These are phyloP conservation scores for Drosophila maculinotata DNA, from an alignment of 2,888 invertebrate genomes.

Conservation along the genomic window DNA sequence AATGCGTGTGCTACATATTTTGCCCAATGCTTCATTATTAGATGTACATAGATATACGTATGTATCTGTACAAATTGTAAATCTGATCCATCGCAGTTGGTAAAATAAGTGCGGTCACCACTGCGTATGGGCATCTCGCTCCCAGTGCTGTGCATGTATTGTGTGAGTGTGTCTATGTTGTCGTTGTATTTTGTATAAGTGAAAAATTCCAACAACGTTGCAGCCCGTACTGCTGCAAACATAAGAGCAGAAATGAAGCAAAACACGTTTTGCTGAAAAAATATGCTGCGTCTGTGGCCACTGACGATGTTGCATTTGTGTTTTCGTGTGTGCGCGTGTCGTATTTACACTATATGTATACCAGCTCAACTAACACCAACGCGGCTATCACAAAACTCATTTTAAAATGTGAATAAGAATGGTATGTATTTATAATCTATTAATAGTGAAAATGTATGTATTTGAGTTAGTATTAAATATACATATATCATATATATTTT, in stretches of 20 bases:
- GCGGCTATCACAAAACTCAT: slow-evolving; percentile 33
- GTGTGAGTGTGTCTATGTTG: slow-evolving; percentile 30
- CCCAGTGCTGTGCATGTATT: slow-evolving; percentile 19
- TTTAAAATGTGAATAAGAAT: slow-evolving; percentile 67
- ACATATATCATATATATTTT: background rate
- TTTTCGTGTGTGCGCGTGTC: slow-evolving; percentile 61
- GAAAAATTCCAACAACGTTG: slow-evolving; percentile 80
- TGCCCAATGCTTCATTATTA: slow-evolving; percentile 15
- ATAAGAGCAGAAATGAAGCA: slow-evolving; percentile 76
- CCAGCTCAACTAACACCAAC: slow-evolving; percentile 52
- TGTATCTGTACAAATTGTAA: slow-evolving; percentile 7
- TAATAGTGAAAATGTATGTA: background rate
- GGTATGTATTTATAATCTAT: slow-evolving; percentile 49
- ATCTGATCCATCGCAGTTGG: slow-evolving; percentile 36
- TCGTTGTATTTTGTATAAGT: slow-evolving; percentile 76
- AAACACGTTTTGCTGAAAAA: slow-evolving; percentile 77
- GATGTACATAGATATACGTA: slow-evolving; percentile 8
- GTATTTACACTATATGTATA: slow-evolving; percentile 44
- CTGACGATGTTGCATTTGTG: slow-evolving; percentile 59
- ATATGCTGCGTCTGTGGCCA: slow-evolving; percentile 70
- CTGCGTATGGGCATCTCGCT: slow-evolving; percentile 41
- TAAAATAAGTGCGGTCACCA: slow-evolving; percentile 35
- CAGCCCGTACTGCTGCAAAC: slow-evolving; percentile 54
- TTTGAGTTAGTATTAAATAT: too few species aligned
- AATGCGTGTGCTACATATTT: slow-evolving; percentile 30